Base-by-base conservation (phyloP, 2,113 vertebrate genomes). In the Alouatta palliata region DNA sequence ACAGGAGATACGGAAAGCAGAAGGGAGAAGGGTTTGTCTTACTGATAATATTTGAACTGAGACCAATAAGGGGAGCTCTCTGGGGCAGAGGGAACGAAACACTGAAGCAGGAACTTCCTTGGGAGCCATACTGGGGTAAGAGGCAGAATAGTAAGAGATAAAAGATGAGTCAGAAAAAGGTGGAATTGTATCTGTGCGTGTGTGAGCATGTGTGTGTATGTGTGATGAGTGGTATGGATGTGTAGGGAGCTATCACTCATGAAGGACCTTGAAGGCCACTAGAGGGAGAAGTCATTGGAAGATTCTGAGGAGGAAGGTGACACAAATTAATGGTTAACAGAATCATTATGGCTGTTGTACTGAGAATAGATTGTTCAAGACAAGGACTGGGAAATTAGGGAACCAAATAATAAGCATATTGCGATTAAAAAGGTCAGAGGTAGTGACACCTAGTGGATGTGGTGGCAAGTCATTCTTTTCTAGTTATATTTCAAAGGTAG, bases 161-260 rank as follows among this genome's bases (percentile, higher is more conserved):
- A 79, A 17, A 49, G 17, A 35, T 49, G 76, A 17, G 23, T 73
- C 21, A 85, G 73, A 54, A 58, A 47, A 20, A 5, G 3, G 1
- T 37, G 21, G 30, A 19, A 64, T 32, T 27, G 32, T 30, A 56
- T 70, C 3, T 80, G 75, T 87, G 9, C 20, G 66, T 27, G 30
- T 54, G 80, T n/a, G 37, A n/a, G n/a, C 21, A 4, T 3, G 3
- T n/a, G 12, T 85, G 37, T 64, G 40, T 35, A 21, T 3, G 9
- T 49, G 56, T 10, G 1, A 21, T 4, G 58, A 3, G 25, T 25
- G 5, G 9, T 14, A 0, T 11, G 17, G 13, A 17, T 13, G 6
- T 14, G 9, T 5, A 76, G 12, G 47, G n/a, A 17, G 2, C 6
- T 47, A 13, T 54, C 35, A 25, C 49, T 95, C 37, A 56, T 8